Evolutionary conservation across 2,888 invertebrate species (phyloP).

Genomic region (Melieria picta): DNA sequence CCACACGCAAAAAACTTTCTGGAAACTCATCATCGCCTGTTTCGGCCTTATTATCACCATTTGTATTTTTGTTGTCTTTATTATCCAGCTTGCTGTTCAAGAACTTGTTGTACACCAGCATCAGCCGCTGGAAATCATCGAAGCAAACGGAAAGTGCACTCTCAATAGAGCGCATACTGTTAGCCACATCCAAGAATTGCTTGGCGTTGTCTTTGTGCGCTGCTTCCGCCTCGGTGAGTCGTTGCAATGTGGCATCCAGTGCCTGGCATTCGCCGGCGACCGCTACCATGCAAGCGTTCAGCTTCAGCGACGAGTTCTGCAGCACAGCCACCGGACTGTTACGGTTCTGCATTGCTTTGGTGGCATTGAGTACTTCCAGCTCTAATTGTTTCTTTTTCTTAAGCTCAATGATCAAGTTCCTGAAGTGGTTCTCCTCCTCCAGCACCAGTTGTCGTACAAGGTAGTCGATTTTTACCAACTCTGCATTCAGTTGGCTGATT

Average conservation of each 20-base stretch:
- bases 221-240: slow-evolving; percentile 57
- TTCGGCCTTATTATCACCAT: slow-evolving; percentile 29
- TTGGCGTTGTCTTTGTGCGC: slow-evolving; percentile 56
- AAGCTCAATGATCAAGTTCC: slow-evolving; percentile 56
- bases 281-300: slow-evolving; percentile 64
- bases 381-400: slow-evolving; percentile 57
- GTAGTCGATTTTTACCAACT: slow-evolving; percentile 56
- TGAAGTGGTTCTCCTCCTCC: slow-evolving; percentile 63
- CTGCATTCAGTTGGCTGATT: slow-evolving; percentile 53
- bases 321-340: slow-evolving; percentile 58
- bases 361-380: slow-evolving; percentile 53
- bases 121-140: slow-evolving; percentile 64
- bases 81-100: slow-evolving; percentile 57
- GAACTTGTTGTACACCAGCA: slow-evolving; percentile 64
- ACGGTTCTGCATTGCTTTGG: slow-evolving; percentile 53
- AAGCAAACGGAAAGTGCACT: slow-evolving; percentile 60
- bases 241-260: slow-evolving; percentile 59
- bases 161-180: slow-evolving; percentile 62
- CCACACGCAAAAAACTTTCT: slow-evolving; percentile 59
- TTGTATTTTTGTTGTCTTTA: slow-evolving; percentile 35
- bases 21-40: slow-evolving; percentile 52
- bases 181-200: slow-evolving; percentile 59
- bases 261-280: slow-evolving; percentile 64
- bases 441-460: slow-evolving; percentile 57
- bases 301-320: slow-evolving; percentile 62